Base-by-base conservation (phyloP, 1,140 invertebrate species). In the Euschistus heros region DNA sequence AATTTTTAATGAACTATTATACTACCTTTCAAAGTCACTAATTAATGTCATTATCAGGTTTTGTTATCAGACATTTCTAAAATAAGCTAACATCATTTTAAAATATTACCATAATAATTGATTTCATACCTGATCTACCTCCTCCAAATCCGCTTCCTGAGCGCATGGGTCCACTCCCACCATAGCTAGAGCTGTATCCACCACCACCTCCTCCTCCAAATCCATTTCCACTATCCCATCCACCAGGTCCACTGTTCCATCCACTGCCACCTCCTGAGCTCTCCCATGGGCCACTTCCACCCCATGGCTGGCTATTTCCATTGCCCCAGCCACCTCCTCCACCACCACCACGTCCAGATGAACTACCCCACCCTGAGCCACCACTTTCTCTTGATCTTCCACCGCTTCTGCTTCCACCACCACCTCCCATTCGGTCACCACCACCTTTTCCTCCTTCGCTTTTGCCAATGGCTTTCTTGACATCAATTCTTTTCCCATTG, bases 381-480 rank as follows among this genome's bases (percentile, higher is more conserved):
- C 66, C 70, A 61, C 64, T 69, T 59, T 66, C 70, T 52, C 66
- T 70, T 54, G 61, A 68, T 68, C 47, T 27, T 17, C 22, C 64
- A 42, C 63, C 61, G 54, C 67, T 66, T 44, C 44, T 26, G 30
- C 66, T 42, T 46, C 37, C 44, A 50, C 62, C 17, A 26, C 63
- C 59, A 14, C 57, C 57, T 46, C 68, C 59, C 24, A 64, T 63
- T n/a, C 68, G 26, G 18, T 66, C 54, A n/a, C 68, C 68, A 18
- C 57, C 61, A 22, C 60, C 68, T n/a, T 37, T 50, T 42, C 57
- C 66, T 63, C 68, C 65, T 26, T 67, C 70, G 57, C 63, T 68
- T 65, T 71, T 72, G 30, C 67, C 70, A 2, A 73, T 63, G 18
- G 73, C 73, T 68, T 73, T 73, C 61, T 72, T 73, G 2, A 73